Base-by-base conservation (phyloP, 2,113 vertebrate genomes). In the Mormyrus lacerda region DNA sequence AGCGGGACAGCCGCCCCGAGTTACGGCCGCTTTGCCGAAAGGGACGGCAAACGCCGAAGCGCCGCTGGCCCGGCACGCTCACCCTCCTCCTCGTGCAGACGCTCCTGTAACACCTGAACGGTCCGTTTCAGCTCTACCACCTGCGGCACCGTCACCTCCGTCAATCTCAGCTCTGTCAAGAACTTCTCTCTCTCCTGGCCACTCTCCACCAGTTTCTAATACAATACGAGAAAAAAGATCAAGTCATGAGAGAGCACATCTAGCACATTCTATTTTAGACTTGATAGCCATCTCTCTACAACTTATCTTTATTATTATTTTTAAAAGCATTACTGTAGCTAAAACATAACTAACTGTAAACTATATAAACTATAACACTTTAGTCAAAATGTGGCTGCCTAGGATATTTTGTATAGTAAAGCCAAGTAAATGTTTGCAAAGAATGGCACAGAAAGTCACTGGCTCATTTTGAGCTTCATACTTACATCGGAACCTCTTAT, bases 101-200 rank as follows among this genome's bases (percentile, higher is more conserved):
- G 94, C 88, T 96, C 94, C 90, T 96, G 95, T 89, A 96, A 94
- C 87, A 96, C 93, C 55, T 94, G 92, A 69, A 96, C 95, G 27
- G 95, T 96, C 88, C 96, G 95, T 91, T 92, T 94, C 44, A 96
- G 94, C 91, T 96, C 95, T 85, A 96, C 45, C 76, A 96, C 91
- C 21, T 93, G 94, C 85, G 94, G 94, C 0, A 89, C 88, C 5
- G 50, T n/a, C 35, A 91, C 91, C 88, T 90, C 93, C 27, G 89
- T 91, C 17, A 90, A 90, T 58, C 92, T 94, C 53, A 93, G 90
- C 91, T 95, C 93, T 35, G 91, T 88, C 86, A 94, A 83, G 86
- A 92, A 93, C 19, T 91, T 92, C 85, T 95, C 95, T 88, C 93
- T 94, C 88, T 95, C 95, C 90, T 95, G 95, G 24, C 93, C 93